Base-by-base conservation (phyloP, 2,888 invertebrate genomes). In the Ypsolopha scabrella region DNA sequence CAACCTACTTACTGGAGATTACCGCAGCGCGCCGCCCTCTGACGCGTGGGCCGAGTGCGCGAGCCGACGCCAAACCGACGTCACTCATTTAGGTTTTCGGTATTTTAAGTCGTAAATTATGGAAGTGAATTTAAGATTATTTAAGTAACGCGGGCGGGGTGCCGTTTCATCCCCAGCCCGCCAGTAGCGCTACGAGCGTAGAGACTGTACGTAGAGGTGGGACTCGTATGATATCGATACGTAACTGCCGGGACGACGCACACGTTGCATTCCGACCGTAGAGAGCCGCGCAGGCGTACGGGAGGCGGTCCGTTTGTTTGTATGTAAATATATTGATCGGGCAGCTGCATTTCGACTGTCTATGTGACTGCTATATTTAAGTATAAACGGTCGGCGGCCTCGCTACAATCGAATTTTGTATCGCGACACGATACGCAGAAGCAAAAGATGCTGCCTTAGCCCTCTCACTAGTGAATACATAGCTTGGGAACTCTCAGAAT, bases 391-490 rank as follows among this genome's bases (percentile, higher is more conserved):
- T 72, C 74, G 72, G 68, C 72, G 70, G 71, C 70, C 62, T 58
- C 68, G 67, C 62, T 63, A 67, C 68, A 67, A 64, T 61, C 64
- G 67, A 62, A 45, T 46, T 14, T 39, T 13, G 50, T 53, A 50
- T 66, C 67, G 69, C 68, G 70, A 65, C 70, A 68, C 69, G 64
- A 60, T 61, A 68, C 68, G 71, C 70, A 70, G 72, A 68, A 60
- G 61, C 68, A 71, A 72, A 72, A 65, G 71, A 73, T 70, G 79
- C 79, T 74, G 81, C 79, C 80, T 75, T 76, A 76, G 75, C 79
- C 80, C 73, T 85, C 80, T 81, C 82, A 81, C 72, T 85, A 85
- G 85, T 83, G 73, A 85, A 83, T 82, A 82, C 77, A 75, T 82
- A 83, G 78, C 80, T 75, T 74, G 78, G 75, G 72, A 75, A 74